phyloP scores from a whole-genome alignment of 2,888 invertebrate species.

The Pristionchus entomophagus region DNA sequence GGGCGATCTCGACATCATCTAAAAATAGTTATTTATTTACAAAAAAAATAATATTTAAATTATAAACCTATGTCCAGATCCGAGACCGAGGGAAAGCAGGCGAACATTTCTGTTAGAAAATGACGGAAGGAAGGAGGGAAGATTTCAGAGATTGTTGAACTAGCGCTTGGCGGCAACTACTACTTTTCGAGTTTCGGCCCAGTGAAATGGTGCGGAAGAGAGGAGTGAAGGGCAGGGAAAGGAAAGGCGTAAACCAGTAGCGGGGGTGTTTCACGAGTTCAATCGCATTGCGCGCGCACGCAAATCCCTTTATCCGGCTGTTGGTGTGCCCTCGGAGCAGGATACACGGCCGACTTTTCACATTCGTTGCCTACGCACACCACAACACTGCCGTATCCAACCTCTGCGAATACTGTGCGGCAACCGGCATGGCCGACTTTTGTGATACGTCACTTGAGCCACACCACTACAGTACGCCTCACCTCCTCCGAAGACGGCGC shows the following conservation, averaged over 20 bases:
- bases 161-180: neutral
- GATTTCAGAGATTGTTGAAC: neutral
- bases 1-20: slow-evolving; percentile 27
- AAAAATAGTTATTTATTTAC: neutral
- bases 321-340: neutral
- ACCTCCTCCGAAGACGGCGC: slow-evolving; percentile 9
- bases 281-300: neutral
- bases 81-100: slow-evolving; percentile 3
- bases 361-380: neutral
- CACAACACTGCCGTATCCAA: too few relatives aligned
- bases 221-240: neutral
- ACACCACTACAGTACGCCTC: neutral
- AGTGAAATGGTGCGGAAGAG: neutral
- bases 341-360: neutral
- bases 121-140: neutral
- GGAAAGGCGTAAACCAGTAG: neutral
- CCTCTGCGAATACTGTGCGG: too few relatives aligned
- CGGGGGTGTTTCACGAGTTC: neutral
- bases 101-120: neutral
- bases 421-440: too few relatives aligned
- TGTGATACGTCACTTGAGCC: too few relatives aligned
- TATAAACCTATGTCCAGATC: neutral
- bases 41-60: neutral
- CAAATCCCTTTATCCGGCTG: neutral
- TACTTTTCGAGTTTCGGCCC: neutral